Evolutionary conservation across 2,888 invertebrate species (phyloP).

Genomic region (Plebejus anna): DNA sequence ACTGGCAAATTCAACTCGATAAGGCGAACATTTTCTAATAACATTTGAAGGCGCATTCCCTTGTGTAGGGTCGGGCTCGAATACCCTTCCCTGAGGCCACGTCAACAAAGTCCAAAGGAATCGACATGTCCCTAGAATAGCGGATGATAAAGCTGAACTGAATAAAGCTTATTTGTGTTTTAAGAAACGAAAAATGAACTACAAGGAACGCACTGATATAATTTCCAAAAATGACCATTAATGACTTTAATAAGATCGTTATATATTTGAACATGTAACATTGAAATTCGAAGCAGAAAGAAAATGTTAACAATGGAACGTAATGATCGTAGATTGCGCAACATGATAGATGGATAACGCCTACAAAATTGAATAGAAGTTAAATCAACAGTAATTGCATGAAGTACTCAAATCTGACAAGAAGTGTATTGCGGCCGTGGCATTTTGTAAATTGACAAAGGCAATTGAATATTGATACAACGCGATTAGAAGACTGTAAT

Average conservation of each 20-base stretch:
- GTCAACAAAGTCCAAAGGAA: conserved; percentile 13
- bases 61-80: conserved; percentile 14
- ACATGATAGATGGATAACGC: conserved; percentile 38
- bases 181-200: not conserved
- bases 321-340: conserved; percentile 31
- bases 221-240: not conserved
- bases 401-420: conserved; percentile 36
- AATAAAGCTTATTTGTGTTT: not conserved
- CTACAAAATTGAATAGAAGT: conserved; percentile 38
- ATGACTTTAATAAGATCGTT: conserved; percentile 10
- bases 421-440: conserved; percentile 25
- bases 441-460: conserved; percentile 18
- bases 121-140: not conserved
- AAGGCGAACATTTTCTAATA: conserved; percentile 13
- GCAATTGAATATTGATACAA: conserved; percentile 16
- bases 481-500: conserved; percentile 14
- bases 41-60: conserved; percentile 17
- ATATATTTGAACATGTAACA: conserved; percentile 10
- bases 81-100: conserved; percentile 16
- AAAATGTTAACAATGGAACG: conserved; percentile 22
- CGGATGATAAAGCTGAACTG: not conserved
- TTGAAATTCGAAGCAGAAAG: conserved; percentile 23
- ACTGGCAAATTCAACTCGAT: conserved; percentile 19
- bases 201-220: not conserved
- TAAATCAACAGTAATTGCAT: conserved; percentile 40